phyloP scores from a whole-genome alignment of 2,888 invertebrate species.

The Dexiosoma caninum region DNA sequence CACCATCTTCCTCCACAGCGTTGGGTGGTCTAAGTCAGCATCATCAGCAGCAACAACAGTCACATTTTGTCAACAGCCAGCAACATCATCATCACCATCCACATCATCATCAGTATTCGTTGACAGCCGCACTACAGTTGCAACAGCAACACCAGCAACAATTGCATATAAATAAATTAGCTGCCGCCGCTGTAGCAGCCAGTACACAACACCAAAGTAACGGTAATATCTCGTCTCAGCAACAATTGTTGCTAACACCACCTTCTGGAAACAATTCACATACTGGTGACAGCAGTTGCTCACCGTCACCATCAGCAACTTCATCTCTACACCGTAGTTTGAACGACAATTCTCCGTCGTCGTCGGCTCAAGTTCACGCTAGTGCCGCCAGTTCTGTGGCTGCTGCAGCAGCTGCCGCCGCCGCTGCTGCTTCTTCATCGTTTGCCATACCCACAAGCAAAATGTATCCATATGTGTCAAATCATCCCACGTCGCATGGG shows the following conservation, averaged over 20 bases:
- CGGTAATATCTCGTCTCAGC: slow-evolving; percentile 64
- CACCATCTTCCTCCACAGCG: slow-evolving; percentile 73
- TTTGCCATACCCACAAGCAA: slow-evolving; percentile 84
- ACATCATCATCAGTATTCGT: slow-evolving; percentile 78
- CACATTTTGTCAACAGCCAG: slow-evolving; percentile 51
- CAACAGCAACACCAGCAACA: slow-evolving; percentile 72
- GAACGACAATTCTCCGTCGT: slow-evolving; percentile 77
- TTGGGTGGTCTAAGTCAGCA: slow-evolving; percentile 66
- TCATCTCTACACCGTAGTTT: slow-evolving; percentile 70
- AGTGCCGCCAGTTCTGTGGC: slow-evolving; percentile 81
- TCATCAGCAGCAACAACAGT: slow-evolving; percentile 67
- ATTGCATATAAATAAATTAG: slow-evolving; percentile 74
- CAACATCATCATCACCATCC: slow-evolving; percentile 66
- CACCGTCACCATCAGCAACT: slow-evolving; percentile 73
- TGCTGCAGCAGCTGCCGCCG: slow-evolving; percentile 72
- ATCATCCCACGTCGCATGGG: slow-evolving; percentile 84
- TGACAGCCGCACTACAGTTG: slow-evolving; percentile 74
- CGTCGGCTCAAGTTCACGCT: slow-evolving; percentile 69
- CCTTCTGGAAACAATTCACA: slow-evolving; percentile 74
- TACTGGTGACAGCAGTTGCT: slow-evolving; percentile 73
- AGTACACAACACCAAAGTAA: slow-evolving; percentile 67
- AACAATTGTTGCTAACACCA: slow-evolving; percentile 71
- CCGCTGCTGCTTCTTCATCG: slow-evolving; percentile 70
- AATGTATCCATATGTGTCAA: slow-evolving; percentile 95
- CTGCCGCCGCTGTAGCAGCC: slow-evolving; percentile 74